Base-by-base conservation (phyloP, 2,797 vertebrate species). In the Columba guinea region DNA sequence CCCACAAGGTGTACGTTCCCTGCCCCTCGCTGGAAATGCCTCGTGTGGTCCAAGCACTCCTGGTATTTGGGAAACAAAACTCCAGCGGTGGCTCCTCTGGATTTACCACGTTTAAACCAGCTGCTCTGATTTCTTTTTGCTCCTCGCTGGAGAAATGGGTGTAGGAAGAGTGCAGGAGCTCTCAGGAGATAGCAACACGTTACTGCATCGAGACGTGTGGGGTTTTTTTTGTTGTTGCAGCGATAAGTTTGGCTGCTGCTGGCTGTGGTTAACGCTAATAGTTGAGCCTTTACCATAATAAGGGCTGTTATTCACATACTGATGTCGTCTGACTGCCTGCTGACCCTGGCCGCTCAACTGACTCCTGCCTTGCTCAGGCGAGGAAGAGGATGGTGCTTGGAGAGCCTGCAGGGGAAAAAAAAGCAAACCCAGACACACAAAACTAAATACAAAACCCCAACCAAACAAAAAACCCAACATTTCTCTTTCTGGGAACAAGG, bases 201-300 rank as follows among this genome's bases (percentile, higher is more conserved):
- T 69, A 7, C 21, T 44, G 79, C 37, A 49, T 35, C 22, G 34
- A 74, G 62, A 52, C 30, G 48, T 63, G 83, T 34, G 60, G 13
- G 0, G 4, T 49, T 58, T 37, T 35, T 37, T 20, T 74, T 89
- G 35, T 63, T 70, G 58, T 79, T 83, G 60, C 83, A 63, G 9
- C n/a, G n/a, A 6, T 59, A 87, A 91, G 55, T 94, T 96, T 22
- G 93, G 93, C 76, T 70, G 41, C 62, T 79, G 82, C 64, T 49
- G 69, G 39, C 64, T 79, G 83, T 53, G 88, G 82, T 92, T 96
- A 59, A 58, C 27, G 70, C 94, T 71, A 28, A 30, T 55, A 76
- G 80, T 58, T 53, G 74, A 93, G 89, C 41, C 59, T 95, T 75
- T 53, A 44, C 62, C 48, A 13, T 81, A 55, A n/a, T 41, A 90